These are phyloP conservation scores for Nymphalis urticae DNA, from an alignment of 2,888 invertebrate species.

Conservation along the genomic window DNA sequence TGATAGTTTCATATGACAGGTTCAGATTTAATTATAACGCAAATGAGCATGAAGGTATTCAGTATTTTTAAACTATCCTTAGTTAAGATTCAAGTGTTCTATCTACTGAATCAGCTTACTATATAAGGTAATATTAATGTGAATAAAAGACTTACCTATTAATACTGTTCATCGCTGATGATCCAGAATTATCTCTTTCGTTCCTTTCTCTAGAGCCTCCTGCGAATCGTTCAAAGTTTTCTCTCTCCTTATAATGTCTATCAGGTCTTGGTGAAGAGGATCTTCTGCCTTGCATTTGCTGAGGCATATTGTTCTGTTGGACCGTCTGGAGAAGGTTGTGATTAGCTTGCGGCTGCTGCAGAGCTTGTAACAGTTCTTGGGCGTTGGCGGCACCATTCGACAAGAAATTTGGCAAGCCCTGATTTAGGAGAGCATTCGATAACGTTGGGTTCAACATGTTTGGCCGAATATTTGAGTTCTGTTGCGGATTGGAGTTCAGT, in stretches of 20 bases:
- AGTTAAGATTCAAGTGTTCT: too few relatives aligned
- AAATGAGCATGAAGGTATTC: too few relatives aligned
- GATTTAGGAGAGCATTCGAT: conserved; percentile 86
- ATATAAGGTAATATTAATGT: neutral
- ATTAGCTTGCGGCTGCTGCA: conserved; percentile 81
- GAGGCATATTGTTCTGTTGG: conserved; percentile 74
- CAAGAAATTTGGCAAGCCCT: conserved; percentile 86
- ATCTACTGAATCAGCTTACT: too few relatives aligned
- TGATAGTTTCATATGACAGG: too few relatives aligned
- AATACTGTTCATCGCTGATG: conserved; percentile 84
- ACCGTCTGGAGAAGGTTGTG: conserved; percentile 76
- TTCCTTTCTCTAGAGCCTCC: conserved; percentile 77
- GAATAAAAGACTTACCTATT: conserved; percentile 78
- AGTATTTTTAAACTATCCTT: too few relatives aligned
- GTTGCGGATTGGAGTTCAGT: conserved; percentile 82
- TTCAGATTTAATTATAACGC: too few relatives aligned
- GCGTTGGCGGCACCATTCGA: conserved; percentile 85
- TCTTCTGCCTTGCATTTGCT: conserved; percentile 76
- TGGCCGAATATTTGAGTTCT: conserved; percentile 68
- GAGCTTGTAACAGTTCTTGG: conserved; percentile 87
- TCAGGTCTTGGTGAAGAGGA: conserved; percentile 74
- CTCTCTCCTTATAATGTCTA: conserved; percentile 76
- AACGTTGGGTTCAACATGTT: conserved; percentile 82
- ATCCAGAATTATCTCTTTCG: conserved; percentile 78
- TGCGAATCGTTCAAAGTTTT: conserved; percentile 71